phyloP scores from a whole-genome alignment of 1,140 invertebrate genomes.

The Onthophagus taurus region DNA sequence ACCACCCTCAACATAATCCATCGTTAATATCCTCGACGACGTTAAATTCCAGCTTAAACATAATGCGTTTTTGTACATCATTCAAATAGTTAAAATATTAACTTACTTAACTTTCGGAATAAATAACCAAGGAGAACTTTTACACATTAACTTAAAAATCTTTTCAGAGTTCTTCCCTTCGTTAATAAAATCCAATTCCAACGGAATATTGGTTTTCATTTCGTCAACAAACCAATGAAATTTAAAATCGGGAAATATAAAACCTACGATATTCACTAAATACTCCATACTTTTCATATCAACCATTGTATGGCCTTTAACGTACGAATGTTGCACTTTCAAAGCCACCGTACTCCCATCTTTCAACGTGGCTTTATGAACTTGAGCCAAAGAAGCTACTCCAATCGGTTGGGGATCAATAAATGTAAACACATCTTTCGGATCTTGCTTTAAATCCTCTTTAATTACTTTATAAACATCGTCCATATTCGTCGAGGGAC shows the following conservation, averaged over 20 bases:
- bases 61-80: conserved; percentile 38
- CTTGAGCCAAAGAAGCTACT: conserved; percentile 92
- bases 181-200: conserved; percentile 84
- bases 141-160: conserved; percentile 53
- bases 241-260: conserved; percentile 91
- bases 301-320: conserved; percentile 74
- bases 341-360: conserved; percentile 84
- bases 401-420: conserved; percentile 85
- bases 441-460: conserved; percentile 79
- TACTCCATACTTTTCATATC: conserved; percentile 94
- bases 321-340: conserved; percentile 90
- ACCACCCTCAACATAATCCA: conserved; percentile 95
- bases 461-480: conserved; percentile 78
- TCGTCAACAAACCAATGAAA: conserved; percentile 95
- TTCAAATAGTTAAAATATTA: conserved; percentile 28
- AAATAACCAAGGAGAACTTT: conserved; percentile 59
- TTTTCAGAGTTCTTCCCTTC: conserved; percentile 91
- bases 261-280: conserved; percentile 73
- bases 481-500: conserved; percentile 74
- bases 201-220: conserved; percentile 86
- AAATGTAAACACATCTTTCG: conserved; percentile 72
- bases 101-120: conserved; percentile 51
- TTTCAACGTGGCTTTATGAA: conserved; percentile 82
- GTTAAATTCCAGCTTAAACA: conserved; percentile 71
- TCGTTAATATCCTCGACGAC: conserved; percentile 78